Percentiles rank a stretch among this genome's conserved stretches.
Evolutionary conservation across 2,113 vertebrate genomes (phyloP).

Genomic region (Lasiurus borealis): DNA sequence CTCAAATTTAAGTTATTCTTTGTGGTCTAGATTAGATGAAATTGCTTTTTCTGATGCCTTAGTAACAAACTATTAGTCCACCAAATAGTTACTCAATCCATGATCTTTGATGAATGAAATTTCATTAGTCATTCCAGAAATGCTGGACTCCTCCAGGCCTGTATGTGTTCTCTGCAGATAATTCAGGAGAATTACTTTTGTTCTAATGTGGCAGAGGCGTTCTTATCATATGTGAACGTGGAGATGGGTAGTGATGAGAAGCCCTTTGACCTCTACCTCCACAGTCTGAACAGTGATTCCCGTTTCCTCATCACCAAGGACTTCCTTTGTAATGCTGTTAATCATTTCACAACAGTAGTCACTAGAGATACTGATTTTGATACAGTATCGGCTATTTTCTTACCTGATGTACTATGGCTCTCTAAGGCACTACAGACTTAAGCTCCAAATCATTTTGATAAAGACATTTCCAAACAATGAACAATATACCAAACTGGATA

Average conservation of each 20-base stretch:
- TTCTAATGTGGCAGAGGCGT: not conserved
- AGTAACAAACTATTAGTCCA: not conserved
- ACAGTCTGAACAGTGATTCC: not conserved
- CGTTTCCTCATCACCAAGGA: not conserved
- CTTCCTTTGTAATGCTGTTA: not conserved
- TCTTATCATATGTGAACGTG: not conserved
- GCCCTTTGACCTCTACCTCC: not conserved
- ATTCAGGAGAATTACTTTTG: not conserved
- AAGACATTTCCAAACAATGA: not conserved
- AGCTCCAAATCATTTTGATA: not conserved
- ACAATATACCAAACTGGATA: not conserved
- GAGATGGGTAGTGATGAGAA: not conserved
- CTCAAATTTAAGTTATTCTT: not conserved
- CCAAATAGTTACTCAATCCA: not conserved
- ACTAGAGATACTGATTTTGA: not conserved
- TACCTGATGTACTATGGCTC: not conserved
- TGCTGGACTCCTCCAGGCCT: not conserved
- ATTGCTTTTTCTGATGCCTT: not conserved
- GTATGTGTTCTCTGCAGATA: not conserved
- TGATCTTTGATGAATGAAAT: not conserved
- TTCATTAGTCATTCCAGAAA: slow-evolving; percentile 31
- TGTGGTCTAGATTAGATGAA: not conserved
- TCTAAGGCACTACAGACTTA: not conserved
- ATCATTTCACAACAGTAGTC: not conserved
- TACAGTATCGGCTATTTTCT: not conserved